Evolutionary conservation across 1,140 invertebrate genomes (phyloP).

Genomic region (Gryllus bimaculatus): DNA sequence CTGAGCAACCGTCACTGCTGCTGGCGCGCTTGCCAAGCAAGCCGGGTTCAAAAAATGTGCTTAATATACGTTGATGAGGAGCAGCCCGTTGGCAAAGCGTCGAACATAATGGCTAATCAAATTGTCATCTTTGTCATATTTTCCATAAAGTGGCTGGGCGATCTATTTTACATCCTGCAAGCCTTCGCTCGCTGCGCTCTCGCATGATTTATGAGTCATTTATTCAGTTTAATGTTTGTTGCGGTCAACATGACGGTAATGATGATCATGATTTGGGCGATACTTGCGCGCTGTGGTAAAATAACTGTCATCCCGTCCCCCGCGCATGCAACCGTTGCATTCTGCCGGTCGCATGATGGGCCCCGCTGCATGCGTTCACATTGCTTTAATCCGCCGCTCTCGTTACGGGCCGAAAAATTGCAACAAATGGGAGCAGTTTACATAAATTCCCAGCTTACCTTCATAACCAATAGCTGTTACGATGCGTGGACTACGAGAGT

Average conservation of each 20-base stretch:
- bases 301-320: neutral
- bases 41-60: too few species aligned
- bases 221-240: conserved; percentile 1
- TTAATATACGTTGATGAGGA: too few species aligned
- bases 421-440: conserved; percentile 1
- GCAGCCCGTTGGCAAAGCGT: too few species aligned
- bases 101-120: neutral
- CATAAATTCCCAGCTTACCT: neutral
- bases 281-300: neutral
- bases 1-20: too few species aligned
- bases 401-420: neutral
- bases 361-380: neutral
- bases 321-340: neutral
- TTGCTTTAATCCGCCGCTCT: neutral
- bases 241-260: neutral
- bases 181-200: neutral
- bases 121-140: neutral
- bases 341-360: neutral
- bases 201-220: neutral
- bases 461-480: neutral
- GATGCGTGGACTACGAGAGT: neutral
- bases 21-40: too few species aligned
- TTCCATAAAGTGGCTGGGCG: neutral
- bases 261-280: neutral
- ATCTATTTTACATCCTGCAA: neutral